Evolutionary conservation across 2,888 invertebrate genomes (phyloP), one percentile per base, ranked within the genome.

Genomic region (Oscheius sp.): DNA sequence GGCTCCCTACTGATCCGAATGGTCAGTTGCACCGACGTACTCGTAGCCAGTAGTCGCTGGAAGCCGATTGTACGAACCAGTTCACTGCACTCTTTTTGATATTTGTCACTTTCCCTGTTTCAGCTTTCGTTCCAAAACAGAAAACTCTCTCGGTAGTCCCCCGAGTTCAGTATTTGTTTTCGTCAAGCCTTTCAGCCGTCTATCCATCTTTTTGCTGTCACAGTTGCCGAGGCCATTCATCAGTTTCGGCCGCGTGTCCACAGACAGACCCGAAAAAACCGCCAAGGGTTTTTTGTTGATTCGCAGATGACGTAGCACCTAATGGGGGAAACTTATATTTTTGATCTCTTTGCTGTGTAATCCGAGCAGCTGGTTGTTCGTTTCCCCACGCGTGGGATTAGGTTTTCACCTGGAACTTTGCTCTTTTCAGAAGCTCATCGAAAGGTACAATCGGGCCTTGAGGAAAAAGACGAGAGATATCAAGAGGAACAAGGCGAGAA

Each of bases 401-500:
- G 42, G 3, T 42, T 42, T 42, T 42, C 42, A 42, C 42, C 42
- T 42, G 42, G 7, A 42, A 42, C 42, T 42, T 42, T 42, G 42
- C 42, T 42, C 42, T 58, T 70, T 70, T 33, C 70, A 70, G 70
- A 58, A 42, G 48, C 35, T 70, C 42, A 58, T 70, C 70, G 70
- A 70, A 29, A 21, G 33, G 11, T 21, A 55, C 47, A 70, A 59
- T 48, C 58, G 70, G 21, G 32, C 47, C 21, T 29, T 58, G 48
- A 42, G 70, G 58, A 70, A 70, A 57, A 57, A 58, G 48, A n/a
- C n/a, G 29, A 21, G 70, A 42, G 70, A 55, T 10, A 57, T 59
- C 42, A 58, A 59, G 5, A 42, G 70, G 13, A 55, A 70, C 37
- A 58, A 48, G 13, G 42, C 55, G 47, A 55, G 59, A 57, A 42